phyloP scores from a whole-genome alignment of 2,888 invertebrate species.

The Calephelis perditalis region DNA sequence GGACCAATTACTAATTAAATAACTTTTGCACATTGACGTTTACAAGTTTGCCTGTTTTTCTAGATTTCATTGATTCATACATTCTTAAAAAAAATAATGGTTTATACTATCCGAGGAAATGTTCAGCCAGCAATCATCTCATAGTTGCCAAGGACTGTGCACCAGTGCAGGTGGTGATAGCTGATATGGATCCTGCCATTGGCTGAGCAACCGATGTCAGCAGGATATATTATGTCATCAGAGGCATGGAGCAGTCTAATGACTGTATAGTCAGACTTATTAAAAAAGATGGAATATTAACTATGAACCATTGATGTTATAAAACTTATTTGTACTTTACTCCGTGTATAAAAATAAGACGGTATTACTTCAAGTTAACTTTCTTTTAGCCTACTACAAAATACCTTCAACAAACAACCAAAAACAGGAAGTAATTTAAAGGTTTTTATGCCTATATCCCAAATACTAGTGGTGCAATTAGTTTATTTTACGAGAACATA shows the following conservation, averaged over 20 bases:
- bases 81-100: no score
- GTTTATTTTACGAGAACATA: slow-evolving; percentile 35
- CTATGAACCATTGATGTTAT: slow-evolving; percentile 55
- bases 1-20: no score
- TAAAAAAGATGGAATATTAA: slow-evolving; percentile 94
- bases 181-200: slow-evolving; percentile 95
- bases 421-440: no score
- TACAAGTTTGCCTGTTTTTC: slow-evolving; percentile 46
- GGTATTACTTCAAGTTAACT: no score
- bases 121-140: slow-evolving; percentile 98
- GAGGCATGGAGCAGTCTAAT: slow-evolving; percentile 98
- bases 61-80: slow-evolving; percentile 86
- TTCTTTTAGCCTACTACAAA: no score
- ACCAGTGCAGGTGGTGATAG: slow-evolving; percentile 97
- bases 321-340: no score
- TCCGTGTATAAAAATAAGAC: no score
- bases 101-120: slow-evolving; percentile 98
- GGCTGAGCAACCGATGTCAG: slow-evolving; percentile 92
- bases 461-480: slow-evolving; percentile 36
- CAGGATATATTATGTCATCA: slow-evolving; percentile 97
- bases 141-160: slow-evolving; percentile 99
- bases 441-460: slow-evolving; percentile 35
- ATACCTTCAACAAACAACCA: no score
- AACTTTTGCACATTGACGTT: slow-evolving; percentile 42
- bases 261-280: slow-evolving; percentile 96